Percentiles rank a stretch among this genome's conserved stretches.
phyloP scores from a whole-genome alignment of 2,888 invertebrate species.

The Agrochola lychnidis region DNA sequence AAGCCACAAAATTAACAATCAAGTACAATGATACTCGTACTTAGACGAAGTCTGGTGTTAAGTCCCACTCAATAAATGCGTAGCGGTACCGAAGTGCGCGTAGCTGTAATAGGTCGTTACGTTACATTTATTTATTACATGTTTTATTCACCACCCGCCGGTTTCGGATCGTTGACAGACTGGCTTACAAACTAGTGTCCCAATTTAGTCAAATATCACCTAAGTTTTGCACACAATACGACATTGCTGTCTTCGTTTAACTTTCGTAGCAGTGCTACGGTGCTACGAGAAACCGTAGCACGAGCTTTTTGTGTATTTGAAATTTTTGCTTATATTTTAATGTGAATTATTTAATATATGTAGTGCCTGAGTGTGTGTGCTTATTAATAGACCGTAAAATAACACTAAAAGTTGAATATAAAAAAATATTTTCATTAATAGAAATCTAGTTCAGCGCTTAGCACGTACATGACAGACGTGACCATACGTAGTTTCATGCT shows the following conservation, averaged over 20 bases:
- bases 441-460: neutral
- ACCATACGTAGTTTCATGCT: neutral
- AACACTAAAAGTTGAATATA: no score
- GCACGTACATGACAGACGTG: neutral
- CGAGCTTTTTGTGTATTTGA: neutral
- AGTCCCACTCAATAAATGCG: slow-evolving; percentile 50
- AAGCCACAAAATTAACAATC: neutral
- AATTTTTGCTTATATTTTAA: neutral
- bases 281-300: slow-evolving; percentile 59
- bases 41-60: neutral
- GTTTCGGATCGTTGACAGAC: slow-evolving; percentile 72
- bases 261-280: slow-evolving; percentile 56
- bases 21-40: neutral
- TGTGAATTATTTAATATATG: neutral
- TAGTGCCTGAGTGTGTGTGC: neutral
- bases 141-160: slow-evolving; percentile 85
- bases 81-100: slow-evolving; percentile 46
- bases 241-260: neutral
- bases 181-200: slow-evolving; percentile 44
- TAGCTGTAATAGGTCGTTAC: slow-evolving; percentile 78
- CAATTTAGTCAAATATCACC: slow-evolving; percentile 47
- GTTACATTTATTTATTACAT: slow-evolving; percentile 86
- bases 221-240: slow-evolving; percentile 7
- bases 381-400: neutral
- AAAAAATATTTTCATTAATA: neutral